phyloP scores from a whole-genome alignment of 2,888 invertebrate species.

The Zygaena filipendulae region DNA sequence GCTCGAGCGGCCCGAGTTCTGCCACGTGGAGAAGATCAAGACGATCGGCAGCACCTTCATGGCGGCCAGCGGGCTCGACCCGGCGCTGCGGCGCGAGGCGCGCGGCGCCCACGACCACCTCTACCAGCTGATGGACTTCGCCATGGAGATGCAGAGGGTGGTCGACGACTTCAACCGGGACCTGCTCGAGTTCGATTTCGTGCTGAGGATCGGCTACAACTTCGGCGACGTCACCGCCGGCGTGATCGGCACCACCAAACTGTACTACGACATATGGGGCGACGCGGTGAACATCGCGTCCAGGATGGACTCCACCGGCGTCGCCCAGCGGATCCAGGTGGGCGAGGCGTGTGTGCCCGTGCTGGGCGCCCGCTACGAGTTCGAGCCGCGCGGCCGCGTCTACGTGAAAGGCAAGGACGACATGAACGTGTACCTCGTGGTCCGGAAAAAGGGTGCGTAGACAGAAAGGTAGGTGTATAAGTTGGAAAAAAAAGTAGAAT shows the following conservation, averaged over 20 bases:
- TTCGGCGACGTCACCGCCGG: conserved; percentile 97
- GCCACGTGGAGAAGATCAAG: conserved; percentile 96
- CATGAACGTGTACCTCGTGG: conserved; percentile 89
- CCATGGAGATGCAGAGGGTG: conserved; percentile 89
- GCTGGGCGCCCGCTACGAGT: conserved; percentile 80
- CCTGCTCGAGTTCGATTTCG: conserved; percentile 88
- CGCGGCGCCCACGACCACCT: conserved; percentile 80
- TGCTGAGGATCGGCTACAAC: conserved; percentile 89
- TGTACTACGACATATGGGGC: conserved; percentile 98
- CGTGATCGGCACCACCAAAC: conserved; percentile 94
- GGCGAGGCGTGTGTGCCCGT: conserved; percentile 79
- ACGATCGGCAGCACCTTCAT: conserved; percentile 97
- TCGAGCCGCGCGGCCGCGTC: conserved; percentile 92
- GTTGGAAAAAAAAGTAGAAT: conserved; percentile 46
- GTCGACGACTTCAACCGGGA: conserved; percentile 90
- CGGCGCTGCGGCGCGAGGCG: conserved; percentile 75
- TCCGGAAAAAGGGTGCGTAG: conserved; percentile 61
- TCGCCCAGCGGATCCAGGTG: conserved; percentile 85
- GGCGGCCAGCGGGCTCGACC: conserved; percentile 96
- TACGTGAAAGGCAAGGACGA: conserved; percentile 97
- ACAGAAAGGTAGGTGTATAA: conserved; percentile 15
- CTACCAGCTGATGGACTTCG: conserved; percentile 92
- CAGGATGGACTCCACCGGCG: conserved; percentile 96
- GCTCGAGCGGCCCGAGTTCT: conserved; percentile 81
- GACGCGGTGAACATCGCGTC: conserved; percentile 98